Percentiles rank a stretch among this genome's conserved stretches.
These are phyloP conservation scores for Rhamnusium bicolor DNA, from an alignment of 2,888 invertebrate species.

Conservation along the genomic window DNA sequence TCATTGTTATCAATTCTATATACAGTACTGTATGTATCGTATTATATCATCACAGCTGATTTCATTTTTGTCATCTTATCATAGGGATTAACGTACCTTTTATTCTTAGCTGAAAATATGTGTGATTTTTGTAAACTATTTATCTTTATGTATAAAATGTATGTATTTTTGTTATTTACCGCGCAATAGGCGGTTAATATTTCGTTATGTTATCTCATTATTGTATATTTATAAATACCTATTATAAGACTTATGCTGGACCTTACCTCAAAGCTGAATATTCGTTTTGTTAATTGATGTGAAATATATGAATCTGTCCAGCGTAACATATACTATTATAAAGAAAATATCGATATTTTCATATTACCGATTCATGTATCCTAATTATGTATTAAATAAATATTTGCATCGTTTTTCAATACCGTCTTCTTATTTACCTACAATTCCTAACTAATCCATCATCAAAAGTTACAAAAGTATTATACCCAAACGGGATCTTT, in stretches of 20 bases:
- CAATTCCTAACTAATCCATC: background rate
- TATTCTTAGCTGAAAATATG: slow-evolving; percentile 69
- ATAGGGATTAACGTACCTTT: slow-evolving; percentile 69
- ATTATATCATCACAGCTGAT: slow-evolving; percentile 56
- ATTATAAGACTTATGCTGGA: slow-evolving; percentile 62
- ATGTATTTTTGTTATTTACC: slow-evolving; percentile 68
- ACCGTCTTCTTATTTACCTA: slow-evolving; percentile 13
- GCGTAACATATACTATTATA: slow-evolving; percentile 60
- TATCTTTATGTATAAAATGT: slow-evolving; percentile 69
- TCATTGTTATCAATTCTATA: slow-evolving; percentile 38
- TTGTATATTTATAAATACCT: slow-evolving; percentile 60
- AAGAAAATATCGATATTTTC: slow-evolving; percentile 70
- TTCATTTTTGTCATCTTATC: slow-evolving; percentile 60
- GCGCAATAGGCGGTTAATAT: slow-evolving; percentile 51
- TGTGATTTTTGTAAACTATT: slow-evolving; percentile 70
- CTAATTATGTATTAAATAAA: slow-evolving; percentile 70
- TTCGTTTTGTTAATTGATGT: slow-evolving; percentile 46
- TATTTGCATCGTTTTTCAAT: slow-evolving; percentile 71
- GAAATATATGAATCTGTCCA: slow-evolving; percentile 59
- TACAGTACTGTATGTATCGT: slow-evolving; percentile 49
- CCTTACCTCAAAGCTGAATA: slow-evolving; percentile 58
- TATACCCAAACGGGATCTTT: no score
- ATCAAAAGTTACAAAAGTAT: background rate
- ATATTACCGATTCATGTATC: slow-evolving; percentile 71
- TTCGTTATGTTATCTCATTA: slow-evolving; percentile 64